Evolutionary conservation across 2,888 invertebrate species (phyloP).

Genomic region (Noctua pronuba): DNA sequence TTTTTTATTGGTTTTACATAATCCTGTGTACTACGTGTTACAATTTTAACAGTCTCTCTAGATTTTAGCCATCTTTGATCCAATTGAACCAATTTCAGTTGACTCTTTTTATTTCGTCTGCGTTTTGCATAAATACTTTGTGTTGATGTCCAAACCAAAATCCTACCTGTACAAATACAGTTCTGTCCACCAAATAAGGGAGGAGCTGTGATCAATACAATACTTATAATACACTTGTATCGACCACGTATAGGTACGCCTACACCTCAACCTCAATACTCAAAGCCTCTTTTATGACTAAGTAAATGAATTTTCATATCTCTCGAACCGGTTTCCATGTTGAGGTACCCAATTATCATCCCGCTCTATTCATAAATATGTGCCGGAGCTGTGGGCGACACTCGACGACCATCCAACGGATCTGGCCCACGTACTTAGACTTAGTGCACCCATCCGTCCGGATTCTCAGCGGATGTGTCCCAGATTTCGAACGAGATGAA

Average conservation of each 20-base stretch:
- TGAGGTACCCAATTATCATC: constrained; percentile 57
- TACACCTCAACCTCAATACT: constrained; percentile 26
- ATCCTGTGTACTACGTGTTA: background rate
- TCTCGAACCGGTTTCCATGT: constrained; percentile 43
- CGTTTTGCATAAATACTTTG: background rate
- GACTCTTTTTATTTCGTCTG: constrained; percentile 15
- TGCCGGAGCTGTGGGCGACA: constrained; percentile 59
- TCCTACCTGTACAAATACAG: background rate
- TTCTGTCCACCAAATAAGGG: constrained; percentile 18
- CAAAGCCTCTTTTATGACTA: constrained; percentile 31
- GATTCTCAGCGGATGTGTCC: constrained; percentile 61
- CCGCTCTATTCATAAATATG: constrained; percentile 54
- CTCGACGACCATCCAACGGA: constrained; percentile 55
- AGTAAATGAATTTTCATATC: constrained; percentile 53
- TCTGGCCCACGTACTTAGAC: constrained; percentile 62
- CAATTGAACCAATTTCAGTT: background rate
- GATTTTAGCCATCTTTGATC: background rate
- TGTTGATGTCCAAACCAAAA: background rate
- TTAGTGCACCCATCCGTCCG: constrained; percentile 62
- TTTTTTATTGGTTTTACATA: constrained; percentile 17
- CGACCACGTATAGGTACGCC: constrained; percentile 32
- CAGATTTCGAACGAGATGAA: constrained; percentile 57
- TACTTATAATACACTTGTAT: constrained; percentile 33
- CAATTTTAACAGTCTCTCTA: background rate
- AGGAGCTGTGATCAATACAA: constrained; percentile 32